phyloP scores from a whole-genome alignment of 1,140 invertebrate species.

The Brevipalpus yothersi region DNA sequence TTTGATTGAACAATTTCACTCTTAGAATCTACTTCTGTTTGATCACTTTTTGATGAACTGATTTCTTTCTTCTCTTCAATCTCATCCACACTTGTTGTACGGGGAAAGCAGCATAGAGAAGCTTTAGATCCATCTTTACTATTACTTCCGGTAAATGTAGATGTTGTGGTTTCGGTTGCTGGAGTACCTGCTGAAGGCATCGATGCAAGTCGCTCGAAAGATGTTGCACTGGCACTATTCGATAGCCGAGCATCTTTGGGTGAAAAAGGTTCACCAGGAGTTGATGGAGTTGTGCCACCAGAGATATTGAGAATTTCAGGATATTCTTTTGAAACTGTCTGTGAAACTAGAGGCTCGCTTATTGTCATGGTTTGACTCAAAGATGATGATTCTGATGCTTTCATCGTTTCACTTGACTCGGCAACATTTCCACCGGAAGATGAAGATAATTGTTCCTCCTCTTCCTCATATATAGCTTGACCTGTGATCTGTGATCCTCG shows the following conservation, averaged over 20 bases:
- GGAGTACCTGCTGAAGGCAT: not conserved
- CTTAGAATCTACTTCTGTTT: not conserved
- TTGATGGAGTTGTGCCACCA: conserved; percentile 8
- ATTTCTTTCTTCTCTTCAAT: not conserved
- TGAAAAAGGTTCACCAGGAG: conserved; percentile 10
- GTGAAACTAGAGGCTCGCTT: too few relatives aligned
- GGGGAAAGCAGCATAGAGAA: not conserved
- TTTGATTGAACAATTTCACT: not conserved
- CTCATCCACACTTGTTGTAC: not conserved
- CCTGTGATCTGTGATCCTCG: not conserved
- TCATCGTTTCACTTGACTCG: too few relatives aligned
- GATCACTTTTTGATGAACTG: not conserved
- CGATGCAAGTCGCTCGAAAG: not conserved
- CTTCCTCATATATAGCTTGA: not conserved
- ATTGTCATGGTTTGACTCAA: too few relatives aligned
- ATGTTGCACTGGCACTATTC: not conserved
- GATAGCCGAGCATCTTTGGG: not conserved
- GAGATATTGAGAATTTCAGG: conserved; percentile 10
- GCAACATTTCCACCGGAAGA: too few relatives aligned
- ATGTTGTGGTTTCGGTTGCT: not conserved
- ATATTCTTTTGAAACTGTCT: conserved; percentile 5
- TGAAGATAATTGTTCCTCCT: too few relatives aligned
- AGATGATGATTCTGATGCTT: too few relatives aligned
- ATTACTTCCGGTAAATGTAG: too few relatives aligned
- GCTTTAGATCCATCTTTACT: not conserved